Evolutionary conservation across 1,140 invertebrate genomes (phyloP), one percentile per base, ranked within the genome.

Genomic region (Leptopilina clavipes): DNA sequence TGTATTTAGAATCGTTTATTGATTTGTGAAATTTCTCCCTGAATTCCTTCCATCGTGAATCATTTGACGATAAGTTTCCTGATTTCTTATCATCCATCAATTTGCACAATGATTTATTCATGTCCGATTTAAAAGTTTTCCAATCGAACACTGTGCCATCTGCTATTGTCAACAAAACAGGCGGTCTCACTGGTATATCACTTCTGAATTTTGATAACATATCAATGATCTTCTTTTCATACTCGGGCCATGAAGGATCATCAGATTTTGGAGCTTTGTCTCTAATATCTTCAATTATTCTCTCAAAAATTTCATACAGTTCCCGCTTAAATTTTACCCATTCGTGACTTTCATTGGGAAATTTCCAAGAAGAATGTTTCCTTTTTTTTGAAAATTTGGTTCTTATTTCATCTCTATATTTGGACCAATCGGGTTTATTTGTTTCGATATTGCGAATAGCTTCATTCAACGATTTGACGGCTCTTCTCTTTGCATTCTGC

Each of bases 201-300:
- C 6, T 65, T 12, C 70, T 56, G 11, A 79, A 71, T 8, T 18
- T 70, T 0, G 75, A 65, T 19, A 79, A 77, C 19, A 18, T 77
- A 8, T 75, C 71, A 12, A 72, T 76, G 1, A 84, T 72, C 18
- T 81, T 77, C 43, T 73, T 44, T 18, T 65, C 76, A 22, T 79
- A 83, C 0, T 54, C 31, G 1, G 70, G 17, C 83, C 82, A 85
- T 1, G 72, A 59, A 25, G 70, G 73, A 74, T 75, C 75, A 40
- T 52, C 71, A 0, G 75, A 59, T 2, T 71, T 71, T 22, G 80
- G 76, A 65, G 80, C 73, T 1, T 25, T 74, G 0, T 75, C 37
- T 18, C 76, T 75, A 0, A 82, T 77, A 0, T 72, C 48, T 18
- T 59, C 31, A 8, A 82, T 59, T 0, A 45, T 71, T 6, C 8